Evolutionary conservation across 2,113 vertebrate species (phyloP).

Genomic region (Passer domesticus): DNA sequence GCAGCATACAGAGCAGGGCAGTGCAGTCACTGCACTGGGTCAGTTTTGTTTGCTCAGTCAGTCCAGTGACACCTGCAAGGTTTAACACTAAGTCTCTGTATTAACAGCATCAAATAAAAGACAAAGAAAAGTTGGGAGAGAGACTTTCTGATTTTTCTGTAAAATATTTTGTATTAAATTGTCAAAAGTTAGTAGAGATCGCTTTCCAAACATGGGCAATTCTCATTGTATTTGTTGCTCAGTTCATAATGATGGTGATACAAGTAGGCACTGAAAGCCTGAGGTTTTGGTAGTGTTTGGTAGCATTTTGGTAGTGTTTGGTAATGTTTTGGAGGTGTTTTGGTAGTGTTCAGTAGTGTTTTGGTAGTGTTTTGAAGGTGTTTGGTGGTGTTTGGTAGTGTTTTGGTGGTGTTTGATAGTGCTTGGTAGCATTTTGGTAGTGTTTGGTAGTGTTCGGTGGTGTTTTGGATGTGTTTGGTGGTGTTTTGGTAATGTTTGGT

Average conservation of each 20-base stretch:
- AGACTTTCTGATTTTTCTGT: background rate
- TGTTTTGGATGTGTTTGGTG: no score
- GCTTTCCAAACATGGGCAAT: background rate
- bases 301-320: no score
- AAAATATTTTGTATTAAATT: background rate
- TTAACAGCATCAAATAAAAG: background rate
- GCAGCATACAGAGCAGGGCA: rapidly evolving
- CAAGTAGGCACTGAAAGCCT: background rate
- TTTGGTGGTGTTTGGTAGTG: no score
- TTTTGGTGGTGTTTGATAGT: no score
- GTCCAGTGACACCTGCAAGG: background rate
- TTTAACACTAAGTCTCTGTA: background rate
- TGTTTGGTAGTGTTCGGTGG: no score
- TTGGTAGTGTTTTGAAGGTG: no score
- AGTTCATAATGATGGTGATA: background rate
- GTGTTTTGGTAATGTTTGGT: no score
- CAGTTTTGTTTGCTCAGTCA: background rate
- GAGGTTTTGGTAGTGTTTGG: background rate
- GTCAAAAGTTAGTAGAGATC: background rate
- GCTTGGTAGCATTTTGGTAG: no score
- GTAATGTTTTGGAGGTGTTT: no score
- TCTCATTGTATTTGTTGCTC: background rate
- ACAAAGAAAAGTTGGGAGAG: background rate
- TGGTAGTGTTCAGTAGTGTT: no score
- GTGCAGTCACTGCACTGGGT: background rate